phyloP scores from a whole-genome alignment of 2,797 vertebrate genomes.

The Neostethus bicornis region DNA sequence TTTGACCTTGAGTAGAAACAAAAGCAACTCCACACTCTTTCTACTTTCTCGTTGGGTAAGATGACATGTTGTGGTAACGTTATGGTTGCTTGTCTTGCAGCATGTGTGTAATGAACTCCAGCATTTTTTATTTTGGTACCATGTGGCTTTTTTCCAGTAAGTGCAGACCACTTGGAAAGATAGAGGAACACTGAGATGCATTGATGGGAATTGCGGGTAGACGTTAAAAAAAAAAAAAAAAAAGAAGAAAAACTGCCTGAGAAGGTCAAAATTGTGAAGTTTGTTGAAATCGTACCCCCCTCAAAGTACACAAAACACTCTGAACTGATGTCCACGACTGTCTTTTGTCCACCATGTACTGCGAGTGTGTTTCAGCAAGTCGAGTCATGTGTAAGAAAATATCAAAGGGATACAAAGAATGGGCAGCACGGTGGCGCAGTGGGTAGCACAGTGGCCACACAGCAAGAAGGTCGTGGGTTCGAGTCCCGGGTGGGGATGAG shows the following conservation, averaged over 20 bases:
- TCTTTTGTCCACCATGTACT: conserved; percentile 22
- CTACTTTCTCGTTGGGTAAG: conserved; percentile 29
- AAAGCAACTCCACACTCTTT: conserved; percentile 6
- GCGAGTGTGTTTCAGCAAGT: neutral
- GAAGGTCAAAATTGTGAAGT: conserved; percentile 6
- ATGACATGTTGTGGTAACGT: conserved; percentile 55
- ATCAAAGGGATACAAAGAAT: no score
- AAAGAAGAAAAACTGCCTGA: conserved; percentile 11
- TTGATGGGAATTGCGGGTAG: conserved; percentile 35
- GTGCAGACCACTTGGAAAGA: conserved; percentile 56
- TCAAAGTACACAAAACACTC: neutral
- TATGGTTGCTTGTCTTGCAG: conserved; percentile 33
- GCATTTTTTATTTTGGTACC: conserved; percentile 42
- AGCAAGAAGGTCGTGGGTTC: no score
- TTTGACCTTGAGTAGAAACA: conserved; percentile 34
- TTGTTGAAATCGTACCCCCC: conserved; percentile 15
- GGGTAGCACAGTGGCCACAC: no score
- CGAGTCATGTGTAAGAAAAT: no score
- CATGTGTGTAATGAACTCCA: conserved; percentile 60
- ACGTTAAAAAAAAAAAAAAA: conserved; percentile 8
- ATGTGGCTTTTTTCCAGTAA: conserved; percentile 68
- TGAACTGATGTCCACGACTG: conserved; percentile 32
- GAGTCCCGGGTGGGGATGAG: no score
- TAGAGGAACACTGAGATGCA: conserved; percentile 26
- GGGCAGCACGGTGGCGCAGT: no score